Evolutionary conservation across 2,113 vertebrate species (phyloP).

Genomic region (Aptenodytes forsteri): DNA sequence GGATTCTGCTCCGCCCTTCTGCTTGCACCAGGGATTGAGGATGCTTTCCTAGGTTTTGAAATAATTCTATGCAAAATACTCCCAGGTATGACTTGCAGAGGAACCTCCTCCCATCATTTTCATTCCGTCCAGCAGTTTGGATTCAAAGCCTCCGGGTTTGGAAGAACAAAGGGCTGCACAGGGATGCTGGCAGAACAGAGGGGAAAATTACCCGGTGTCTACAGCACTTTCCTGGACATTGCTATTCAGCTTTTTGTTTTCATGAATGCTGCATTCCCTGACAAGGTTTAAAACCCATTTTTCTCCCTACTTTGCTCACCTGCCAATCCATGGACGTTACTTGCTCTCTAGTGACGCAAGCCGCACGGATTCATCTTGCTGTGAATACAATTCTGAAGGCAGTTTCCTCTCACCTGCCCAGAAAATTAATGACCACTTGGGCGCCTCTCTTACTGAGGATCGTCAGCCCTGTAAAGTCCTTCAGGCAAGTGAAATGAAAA

Average conservation of each 20-base stretch:
- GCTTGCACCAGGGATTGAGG: not conserved
- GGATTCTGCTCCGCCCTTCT: not conserved
- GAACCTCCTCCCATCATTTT: not conserved
- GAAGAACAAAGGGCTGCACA: not conserved
- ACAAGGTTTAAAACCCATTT: slow-evolving; percentile 33
- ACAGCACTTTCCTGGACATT: not conserved
- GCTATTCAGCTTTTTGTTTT: not conserved
- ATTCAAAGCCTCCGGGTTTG: not conserved
- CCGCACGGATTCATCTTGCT: not conserved
- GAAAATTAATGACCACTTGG: not conserved
- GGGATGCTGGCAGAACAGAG: not conserved
- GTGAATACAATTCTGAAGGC: not conserved
- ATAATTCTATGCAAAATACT: not conserved
- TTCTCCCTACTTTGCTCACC: not conserved
- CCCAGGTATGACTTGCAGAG: not conserved
- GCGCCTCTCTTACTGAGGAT: not conserved
- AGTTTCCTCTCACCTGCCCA: not conserved
- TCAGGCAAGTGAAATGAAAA: not conserved
- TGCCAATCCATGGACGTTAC: not conserved
- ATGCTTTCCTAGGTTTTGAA: not conserved
- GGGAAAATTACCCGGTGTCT: not conserved
- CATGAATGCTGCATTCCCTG: not conserved
- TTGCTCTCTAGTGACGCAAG: not conserved
- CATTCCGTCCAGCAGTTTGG: not conserved
- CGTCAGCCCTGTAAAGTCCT: not conserved